Percentiles rank a stretch among this genome's conserved stretches.
Conservation (phyloP, 1,140 invertebrate genomes). For the Homarus americanus region DNA sequence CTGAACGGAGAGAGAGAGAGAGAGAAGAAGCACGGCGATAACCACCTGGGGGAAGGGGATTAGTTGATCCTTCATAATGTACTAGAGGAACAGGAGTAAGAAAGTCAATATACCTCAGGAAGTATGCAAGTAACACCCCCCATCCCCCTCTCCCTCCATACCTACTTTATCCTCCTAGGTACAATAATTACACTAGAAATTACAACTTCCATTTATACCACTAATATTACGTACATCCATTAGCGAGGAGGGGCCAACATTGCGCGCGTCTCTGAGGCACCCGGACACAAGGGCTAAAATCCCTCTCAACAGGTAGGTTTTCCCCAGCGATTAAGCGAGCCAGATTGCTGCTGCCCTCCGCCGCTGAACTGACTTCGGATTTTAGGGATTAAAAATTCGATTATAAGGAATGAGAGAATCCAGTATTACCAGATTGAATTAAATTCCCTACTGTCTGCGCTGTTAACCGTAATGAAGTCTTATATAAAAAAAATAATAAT, state of each 20-base stretch:
- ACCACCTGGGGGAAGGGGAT: background rate
- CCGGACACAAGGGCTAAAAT: conserved; percentile 7
- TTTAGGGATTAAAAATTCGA: conserved; percentile 65
- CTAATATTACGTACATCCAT: conserved; percentile 46
- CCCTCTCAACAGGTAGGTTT: background rate
- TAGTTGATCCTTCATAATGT: background rate
- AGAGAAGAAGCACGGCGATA: background rate
- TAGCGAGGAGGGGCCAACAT: background rate
- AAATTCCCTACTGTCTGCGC: conserved; percentile 45
- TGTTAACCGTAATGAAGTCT: background rate
- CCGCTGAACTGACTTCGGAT: conserved; percentile 56
- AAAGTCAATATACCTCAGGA: conserved; percentile 10
- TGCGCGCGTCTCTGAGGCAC: background rate
- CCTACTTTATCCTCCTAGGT: no score
- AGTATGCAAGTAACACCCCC: no score
- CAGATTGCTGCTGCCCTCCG: conserved; percentile 53
- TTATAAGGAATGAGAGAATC: conserved; percentile 33
- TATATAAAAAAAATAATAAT: no score
- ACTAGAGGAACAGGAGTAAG: background rate
- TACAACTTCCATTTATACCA: conserved; percentile 43
- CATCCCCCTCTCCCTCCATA: conserved; percentile 10
- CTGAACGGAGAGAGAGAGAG: background rate
- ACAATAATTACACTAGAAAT: conserved; percentile 46
- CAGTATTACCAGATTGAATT: conserved; percentile 63
- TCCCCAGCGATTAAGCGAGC: conserved; percentile 15